Conservation (phyloP, 2,888 invertebrate species). For the Amphipyra berbera region DNA sequence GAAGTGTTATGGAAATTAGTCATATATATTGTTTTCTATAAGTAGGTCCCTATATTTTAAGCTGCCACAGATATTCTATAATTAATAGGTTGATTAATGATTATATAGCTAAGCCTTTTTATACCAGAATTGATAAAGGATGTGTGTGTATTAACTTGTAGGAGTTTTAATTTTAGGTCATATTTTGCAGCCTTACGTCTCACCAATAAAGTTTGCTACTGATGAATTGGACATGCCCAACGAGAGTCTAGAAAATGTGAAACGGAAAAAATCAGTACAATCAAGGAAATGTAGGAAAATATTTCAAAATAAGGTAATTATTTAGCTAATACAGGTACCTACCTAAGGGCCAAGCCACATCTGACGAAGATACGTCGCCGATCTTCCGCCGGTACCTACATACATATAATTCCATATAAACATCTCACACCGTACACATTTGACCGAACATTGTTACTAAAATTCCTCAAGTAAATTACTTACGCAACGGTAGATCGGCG, state of each 20-base stretch:
- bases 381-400: too few relatives aligned
- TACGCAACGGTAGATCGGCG: too few relatives aligned
- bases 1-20: too few relatives aligned
- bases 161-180: conserved; percentile 83
- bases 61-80: conserved; percentile 26
- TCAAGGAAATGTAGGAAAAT: conserved; percentile 62
- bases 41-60: conserved; percentile 24
- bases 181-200: conserved; percentile 88
- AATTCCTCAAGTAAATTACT: too few relatives aligned
- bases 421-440: too few relatives aligned
- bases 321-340: too few relatives aligned
- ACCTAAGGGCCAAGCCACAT: too few relatives aligned
- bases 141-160: conserved; percentile 44
- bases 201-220: conserved; percentile 80
- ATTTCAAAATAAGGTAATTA: conserved; percentile 56
- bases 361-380: too few relatives aligned
- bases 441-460: too few relatives aligned
- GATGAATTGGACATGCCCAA: conserved; percentile 64
- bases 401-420: too few relatives aligned
- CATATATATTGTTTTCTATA: too few relatives aligned
- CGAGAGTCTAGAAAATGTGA: conserved; percentile 56
- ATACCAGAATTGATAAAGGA: conserved; percentile 4
- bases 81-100: conserved; percentile 28
- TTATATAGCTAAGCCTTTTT: not conserved
- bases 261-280: conserved; percentile 62